Percentiles rank a stretch among this genome's conserved stretches.
phyloP scores from a whole-genome alignment of 2,888 invertebrate genomes.

The Notodonta dromedarius region DNA sequence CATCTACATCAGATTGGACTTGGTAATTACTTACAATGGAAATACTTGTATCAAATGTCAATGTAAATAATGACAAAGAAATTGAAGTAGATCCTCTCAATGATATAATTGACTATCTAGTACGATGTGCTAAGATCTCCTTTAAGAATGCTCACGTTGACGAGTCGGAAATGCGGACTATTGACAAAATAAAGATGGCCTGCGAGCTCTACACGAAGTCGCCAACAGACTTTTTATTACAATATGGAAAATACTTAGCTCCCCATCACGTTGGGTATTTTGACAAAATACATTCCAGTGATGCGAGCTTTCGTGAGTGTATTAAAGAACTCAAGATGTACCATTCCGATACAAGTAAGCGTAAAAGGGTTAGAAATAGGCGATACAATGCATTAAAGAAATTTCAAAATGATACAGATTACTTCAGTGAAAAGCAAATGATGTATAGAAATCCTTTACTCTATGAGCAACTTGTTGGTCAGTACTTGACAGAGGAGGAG shows the following conservation, averaged over 20 bases:
- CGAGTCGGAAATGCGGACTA: constrained; percentile 88
- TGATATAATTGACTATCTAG: constrained; percentile 86
- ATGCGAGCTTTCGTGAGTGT: constrained; percentile 86
- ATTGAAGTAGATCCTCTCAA: constrained; percentile 66
- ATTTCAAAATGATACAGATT: constrained; percentile 87
- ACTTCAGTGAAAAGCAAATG: constrained; percentile 97
- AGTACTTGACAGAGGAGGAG: constrained; percentile 92
- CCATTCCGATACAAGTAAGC: constrained; percentile 78
- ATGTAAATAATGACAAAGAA: constrained; percentile 33
- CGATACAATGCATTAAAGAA: constrained; percentile 92
- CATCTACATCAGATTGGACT: no score
- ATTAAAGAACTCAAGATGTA: constrained; percentile 85
- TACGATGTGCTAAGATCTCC: constrained; percentile 84
- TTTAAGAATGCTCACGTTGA: constrained; percentile 93
- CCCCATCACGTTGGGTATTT: constrained; percentile 89
- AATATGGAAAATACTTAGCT: constrained; percentile 90
- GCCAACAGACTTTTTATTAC: constrained; percentile 88
- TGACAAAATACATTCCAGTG: constrained; percentile 58
- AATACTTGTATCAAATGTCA: background rate
- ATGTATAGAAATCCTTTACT: constrained; percentile 95
- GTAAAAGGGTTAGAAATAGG: constrained; percentile 88
- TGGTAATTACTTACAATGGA: constrained; percentile 12
- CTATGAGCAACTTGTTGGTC: constrained; percentile 95
- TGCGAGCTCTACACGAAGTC: constrained; percentile 86
- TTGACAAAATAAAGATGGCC: constrained; percentile 89